A percentile compares a stretch with the other conserved stretches of the same genome.
Evolutionary conservation across 1,140 invertebrate genomes (phyloP).

Genomic region (Drosophila pectinifera): DNA sequence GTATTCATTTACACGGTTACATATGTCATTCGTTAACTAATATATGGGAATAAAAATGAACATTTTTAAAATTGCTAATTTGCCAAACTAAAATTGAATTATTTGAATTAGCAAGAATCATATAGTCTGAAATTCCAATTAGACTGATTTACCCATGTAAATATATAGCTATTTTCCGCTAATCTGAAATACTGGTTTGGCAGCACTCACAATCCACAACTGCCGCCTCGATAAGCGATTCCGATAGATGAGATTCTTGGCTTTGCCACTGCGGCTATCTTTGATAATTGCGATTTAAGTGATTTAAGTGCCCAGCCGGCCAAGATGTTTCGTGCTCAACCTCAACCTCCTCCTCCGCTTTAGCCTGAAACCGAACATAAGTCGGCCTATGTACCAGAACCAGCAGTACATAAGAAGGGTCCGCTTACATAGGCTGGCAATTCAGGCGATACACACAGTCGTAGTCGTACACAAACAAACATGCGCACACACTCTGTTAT

Average conservation of each 20-base stretch:
- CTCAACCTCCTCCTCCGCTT: not conserved
- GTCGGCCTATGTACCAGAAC: slow-evolving; percentile 15
- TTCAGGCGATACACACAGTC: slow-evolving; percentile 37
- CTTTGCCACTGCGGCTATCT: slow-evolving; percentile 7
- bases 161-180: not conserved
- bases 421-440: slow-evolving; percentile 34
- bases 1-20: too few species aligned
- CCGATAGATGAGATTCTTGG: slow-evolving; percentile 8
- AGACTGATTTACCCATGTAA: too few species aligned
- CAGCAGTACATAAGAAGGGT: slow-evolving; percentile 21
- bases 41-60: too few species aligned
- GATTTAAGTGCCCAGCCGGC: slow-evolving; percentile 18
- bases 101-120: too few species aligned
- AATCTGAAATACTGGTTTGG: not conserved
- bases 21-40: too few species aligned
- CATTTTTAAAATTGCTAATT: too few species aligned
- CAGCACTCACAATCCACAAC: not conserved
- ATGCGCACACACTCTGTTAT: slow-evolving; percentile 60
- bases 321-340: slow-evolving; percentile 10
- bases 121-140: not conserved
- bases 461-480: slow-evolving; percentile 46
- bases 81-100: too few species aligned
- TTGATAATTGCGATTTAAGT: slow-evolving; percentile 37
- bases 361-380: slow-evolving; percentile 2
- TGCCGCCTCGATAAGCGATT: slow-evolving; percentile 25